phyloP scores from a whole-genome alignment of 2,888 invertebrate species.

The Drosophila limbata region DNA sequence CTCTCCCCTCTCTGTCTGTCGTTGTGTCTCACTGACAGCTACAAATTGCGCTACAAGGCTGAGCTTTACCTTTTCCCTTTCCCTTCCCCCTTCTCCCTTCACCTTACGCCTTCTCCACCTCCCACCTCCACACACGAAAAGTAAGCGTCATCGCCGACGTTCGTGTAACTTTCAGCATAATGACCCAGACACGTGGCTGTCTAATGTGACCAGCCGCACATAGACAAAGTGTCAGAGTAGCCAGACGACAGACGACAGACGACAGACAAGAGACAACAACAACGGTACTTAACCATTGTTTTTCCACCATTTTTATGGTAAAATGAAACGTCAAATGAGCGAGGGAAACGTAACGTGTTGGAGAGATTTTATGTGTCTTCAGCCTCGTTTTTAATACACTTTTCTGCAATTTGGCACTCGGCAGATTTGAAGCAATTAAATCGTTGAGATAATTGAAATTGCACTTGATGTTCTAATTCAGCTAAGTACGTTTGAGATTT shows the following conservation, averaged over 20 bases:
- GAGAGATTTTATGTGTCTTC: conserved; percentile 43
- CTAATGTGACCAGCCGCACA: conserved; percentile 73
- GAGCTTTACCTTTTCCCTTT: conserved; percentile 26
- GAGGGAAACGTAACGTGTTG: conserved; percentile 6
- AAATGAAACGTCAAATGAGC: conserved; percentile 72
- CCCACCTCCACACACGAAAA: conserved; percentile 29
- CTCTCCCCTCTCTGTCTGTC: conserved; percentile 28
- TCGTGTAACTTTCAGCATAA: conserved; percentile 82
- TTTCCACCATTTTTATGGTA: conserved; percentile 75
- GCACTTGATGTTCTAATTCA: conserved; percentile 68
- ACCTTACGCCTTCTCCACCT: neutral
- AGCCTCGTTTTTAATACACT: conserved; percentile 78
- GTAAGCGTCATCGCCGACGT: conserved; percentile 71
- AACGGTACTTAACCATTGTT: conserved; percentile 58
- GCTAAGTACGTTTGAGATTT: conserved; percentile 62
- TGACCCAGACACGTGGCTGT: conserved; percentile 83
- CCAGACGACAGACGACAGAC: conserved; percentile 12
- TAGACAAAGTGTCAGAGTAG: conserved; percentile 49
- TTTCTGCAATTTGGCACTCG: conserved; percentile 71
- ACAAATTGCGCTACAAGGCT: conserved; percentile 78
- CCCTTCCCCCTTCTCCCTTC: neutral
- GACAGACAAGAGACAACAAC: conserved; percentile 9
- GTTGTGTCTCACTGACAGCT: conserved; percentile 70
- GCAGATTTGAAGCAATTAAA: conserved; percentile 72
- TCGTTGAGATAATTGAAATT: conserved; percentile 76